Percentiles rank a stretch among this genome's conserved stretches.
These are phyloP conservation scores for Colletes latitarsis DNA, from an alignment of 1,140 invertebrate genomes.

Conservation along the genomic window DNA sequence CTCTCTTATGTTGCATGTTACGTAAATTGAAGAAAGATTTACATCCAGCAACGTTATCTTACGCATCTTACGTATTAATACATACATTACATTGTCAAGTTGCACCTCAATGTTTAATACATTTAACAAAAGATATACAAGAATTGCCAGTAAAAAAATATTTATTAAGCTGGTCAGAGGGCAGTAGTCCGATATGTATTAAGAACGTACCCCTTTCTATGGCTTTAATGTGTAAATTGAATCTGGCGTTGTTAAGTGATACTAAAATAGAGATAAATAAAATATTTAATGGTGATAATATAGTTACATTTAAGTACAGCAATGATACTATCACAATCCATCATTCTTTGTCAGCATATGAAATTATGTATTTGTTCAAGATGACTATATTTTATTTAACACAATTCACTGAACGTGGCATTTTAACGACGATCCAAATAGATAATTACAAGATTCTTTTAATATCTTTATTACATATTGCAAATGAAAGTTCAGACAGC, in stretches of 20 bases:
- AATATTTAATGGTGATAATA: constrained; percentile 43
- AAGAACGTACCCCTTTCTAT: constrained; percentile 47
- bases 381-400: constrained; percentile 74
- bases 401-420: constrained; percentile 59
- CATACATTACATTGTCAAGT: constrained; percentile 75
- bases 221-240: constrained; percentile 54
- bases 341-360: constrained; percentile 57
- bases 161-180: constrained; percentile 64
- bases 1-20: constrained; percentile 68
- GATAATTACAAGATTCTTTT: constrained; percentile 64
- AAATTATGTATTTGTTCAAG: constrained; percentile 60
- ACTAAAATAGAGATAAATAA: constrained; percentile 43
- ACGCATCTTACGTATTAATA: constrained; percentile 65
- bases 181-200: constrained; percentile 25
- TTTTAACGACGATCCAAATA: constrained; percentile 55
- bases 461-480: constrained; percentile 65
- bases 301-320: constrained; percentile 49
- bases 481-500: constrained; percentile 39
- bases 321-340: constrained; percentile 44
- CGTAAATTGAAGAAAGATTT: constrained; percentile 63
- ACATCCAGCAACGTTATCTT: constrained; percentile 55
- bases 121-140: constrained; percentile 59
- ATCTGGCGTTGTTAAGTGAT: constrained; percentile 52
- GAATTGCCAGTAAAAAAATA: constrained; percentile 63
- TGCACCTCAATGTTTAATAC: constrained; percentile 62